Conservation (phyloP, 2,113 vertebrate genomes). For the Notechis scutatus region DNA sequence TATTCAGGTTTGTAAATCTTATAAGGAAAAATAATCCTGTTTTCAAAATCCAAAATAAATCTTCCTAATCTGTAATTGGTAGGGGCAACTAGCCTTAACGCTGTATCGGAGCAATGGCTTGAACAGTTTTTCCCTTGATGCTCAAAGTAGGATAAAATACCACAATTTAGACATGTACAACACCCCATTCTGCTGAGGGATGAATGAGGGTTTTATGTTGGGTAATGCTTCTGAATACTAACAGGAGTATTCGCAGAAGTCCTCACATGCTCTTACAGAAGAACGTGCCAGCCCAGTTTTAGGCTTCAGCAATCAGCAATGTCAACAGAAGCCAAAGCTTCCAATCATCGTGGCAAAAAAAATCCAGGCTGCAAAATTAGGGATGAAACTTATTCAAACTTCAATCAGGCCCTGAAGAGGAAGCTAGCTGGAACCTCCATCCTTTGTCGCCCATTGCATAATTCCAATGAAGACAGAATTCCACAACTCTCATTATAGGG, state of each 20-base stretch:
- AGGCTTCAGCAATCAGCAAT: background rate
- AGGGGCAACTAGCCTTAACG: background rate
- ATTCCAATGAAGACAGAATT: background rate
- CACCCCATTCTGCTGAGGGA: background rate
- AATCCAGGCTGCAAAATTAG: background rate
- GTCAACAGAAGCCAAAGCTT: slow-evolving; percentile 28
- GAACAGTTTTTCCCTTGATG: background rate
- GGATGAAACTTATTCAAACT: background rate
- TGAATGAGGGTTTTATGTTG: slow-evolving; percentile 23
- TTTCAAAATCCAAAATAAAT: background rate
- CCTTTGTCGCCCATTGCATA: background rate
- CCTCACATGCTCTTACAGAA: slow-evolving; percentile 6
- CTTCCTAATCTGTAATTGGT: background rate
- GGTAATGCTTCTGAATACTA: slow-evolving; percentile 9
- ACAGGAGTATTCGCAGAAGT: slow-evolving; percentile 15
- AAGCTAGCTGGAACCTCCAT: slow-evolving; percentile 1
- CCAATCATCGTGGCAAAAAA: background rate
- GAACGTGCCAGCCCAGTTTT: background rate
- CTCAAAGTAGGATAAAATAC: slow-evolving; percentile 13
- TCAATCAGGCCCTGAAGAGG: background rate
- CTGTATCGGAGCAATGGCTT: background rate
- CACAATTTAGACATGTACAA: background rate
- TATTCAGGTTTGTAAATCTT: background rate
- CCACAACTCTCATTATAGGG: background rate
- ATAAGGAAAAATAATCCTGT: background rate